Conservation (phyloP, 1,140 invertebrate species). For the Onthophagus taurus region DNA sequence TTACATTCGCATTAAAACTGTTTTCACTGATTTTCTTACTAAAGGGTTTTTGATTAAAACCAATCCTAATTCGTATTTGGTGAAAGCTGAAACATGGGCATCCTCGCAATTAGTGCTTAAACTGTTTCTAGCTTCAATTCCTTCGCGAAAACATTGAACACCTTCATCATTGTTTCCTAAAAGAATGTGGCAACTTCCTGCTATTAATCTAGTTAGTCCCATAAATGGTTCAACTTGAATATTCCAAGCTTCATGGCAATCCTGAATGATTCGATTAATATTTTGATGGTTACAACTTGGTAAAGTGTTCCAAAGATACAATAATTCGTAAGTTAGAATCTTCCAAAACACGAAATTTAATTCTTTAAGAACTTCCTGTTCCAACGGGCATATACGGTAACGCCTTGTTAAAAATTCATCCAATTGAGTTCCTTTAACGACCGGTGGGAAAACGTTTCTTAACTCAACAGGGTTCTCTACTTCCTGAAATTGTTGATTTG, state of each 20-base stretch:
- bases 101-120: conserved; percentile 39
- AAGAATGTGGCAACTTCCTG: conserved; percentile 43
- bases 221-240: conserved; percentile 43
- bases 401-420: conserved; percentile 29
- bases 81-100: conserved; percentile 56
- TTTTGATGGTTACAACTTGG: conserved; percentile 48
- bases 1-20: neutral
- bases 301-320: conserved; percentile 65
- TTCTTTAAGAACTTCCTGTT: conserved; percentile 11
- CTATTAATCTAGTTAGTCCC: conserved; percentile 45
- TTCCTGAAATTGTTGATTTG: conserved; percentile 16
- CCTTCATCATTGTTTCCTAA: conserved; percentile 41
- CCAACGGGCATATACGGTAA: conserved; percentile 22
- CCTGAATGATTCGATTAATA: conserved; percentile 40
- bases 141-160: conserved; percentile 42
- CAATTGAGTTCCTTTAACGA: conserved; percentile 25
- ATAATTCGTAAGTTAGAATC: conserved; percentile 55
- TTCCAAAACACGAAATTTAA: conserved; percentile 42
- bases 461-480: conserved; percentile 10
- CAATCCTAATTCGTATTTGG: conserved; percentile 54
- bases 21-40: conserved; percentile 39
- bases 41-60: conserved; percentile 42
- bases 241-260: neutral
- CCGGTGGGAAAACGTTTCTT: conserved; percentile 6
- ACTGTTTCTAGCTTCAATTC: conserved; percentile 37